These are phyloP conservation scores for Patella depressa DNA, from an alignment of 2,888 invertebrate species.

Conservation along the genomic window DNA sequence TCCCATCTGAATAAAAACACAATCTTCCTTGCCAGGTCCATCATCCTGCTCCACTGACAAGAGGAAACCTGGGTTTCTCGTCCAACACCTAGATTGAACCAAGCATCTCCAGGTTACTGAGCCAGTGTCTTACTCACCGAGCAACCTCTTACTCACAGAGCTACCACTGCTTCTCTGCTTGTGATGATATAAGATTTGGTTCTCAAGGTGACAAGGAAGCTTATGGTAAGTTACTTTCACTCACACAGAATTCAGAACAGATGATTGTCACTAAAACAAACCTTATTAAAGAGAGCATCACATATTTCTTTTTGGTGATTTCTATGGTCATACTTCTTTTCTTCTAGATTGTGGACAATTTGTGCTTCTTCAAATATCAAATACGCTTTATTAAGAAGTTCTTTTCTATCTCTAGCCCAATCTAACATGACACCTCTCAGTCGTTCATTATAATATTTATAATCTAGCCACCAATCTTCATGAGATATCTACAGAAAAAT, in stretches of 20 bases:
- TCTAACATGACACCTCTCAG: constrained; percentile 58
- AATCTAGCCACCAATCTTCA: constrained; percentile 67
- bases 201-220: too few species aligned
- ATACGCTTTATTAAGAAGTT: constrained; percentile 60
- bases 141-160: too few species aligned
- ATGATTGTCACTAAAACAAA: constrained; percentile 28
- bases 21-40: too few species aligned
- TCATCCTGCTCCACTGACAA: too few species aligned
- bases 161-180: too few species aligned
- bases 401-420: constrained; percentile 64
- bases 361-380: constrained; percentile 57
- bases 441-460: constrained; percentile 61
- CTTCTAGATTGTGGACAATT: constrained; percentile 55
- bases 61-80: too few species aligned
- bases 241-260: not conserved
- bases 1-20: too few species aligned
- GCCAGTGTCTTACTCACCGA: too few species aligned
- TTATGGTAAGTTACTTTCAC: too few species aligned
- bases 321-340: constrained; percentile 55
- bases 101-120: too few species aligned
- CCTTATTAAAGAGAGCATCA: constrained; percentile 62
- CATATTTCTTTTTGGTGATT: constrained; percentile 59
- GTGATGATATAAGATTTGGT: too few species aligned
- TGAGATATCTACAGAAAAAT: constrained; percentile 56
- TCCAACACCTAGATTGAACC: too few species aligned